Percentiles rank a stretch among this genome's conserved stretches.
Evolutionary conservation across 2,113 vertebrate species (phyloP).

Genomic region (Acanthisitta chloris): DNA sequence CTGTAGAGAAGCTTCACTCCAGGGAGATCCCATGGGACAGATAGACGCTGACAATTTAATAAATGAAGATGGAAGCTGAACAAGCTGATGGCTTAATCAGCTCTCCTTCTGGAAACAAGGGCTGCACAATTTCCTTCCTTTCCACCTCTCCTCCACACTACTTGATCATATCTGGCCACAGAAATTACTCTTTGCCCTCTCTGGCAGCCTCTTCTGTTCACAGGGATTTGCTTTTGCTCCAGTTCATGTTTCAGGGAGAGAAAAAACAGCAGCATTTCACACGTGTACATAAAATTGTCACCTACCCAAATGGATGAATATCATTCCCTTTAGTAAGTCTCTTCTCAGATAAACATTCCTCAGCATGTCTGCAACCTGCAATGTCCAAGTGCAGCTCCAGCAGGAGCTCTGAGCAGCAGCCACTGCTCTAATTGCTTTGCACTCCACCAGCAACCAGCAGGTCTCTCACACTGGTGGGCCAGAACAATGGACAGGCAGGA

Average conservation of each 20-base stretch:
- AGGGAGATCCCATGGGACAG: background rate
- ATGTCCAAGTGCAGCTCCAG: background rate
- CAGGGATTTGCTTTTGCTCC: background rate
- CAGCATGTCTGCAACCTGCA: background rate
- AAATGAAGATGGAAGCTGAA: slow-evolving; percentile 16
- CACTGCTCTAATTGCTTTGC: slow-evolving; percentile 37
- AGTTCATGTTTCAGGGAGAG: background rate
- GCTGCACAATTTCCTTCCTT: background rate
- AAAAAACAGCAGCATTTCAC: background rate
- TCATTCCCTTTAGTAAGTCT: background rate
- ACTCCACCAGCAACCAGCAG: background rate
- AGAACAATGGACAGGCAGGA: background rate
- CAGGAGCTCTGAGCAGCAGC: slow-evolving; percentile 17
- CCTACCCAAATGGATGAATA: background rate
- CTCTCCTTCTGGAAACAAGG: background rate
- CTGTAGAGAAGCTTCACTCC: background rate
- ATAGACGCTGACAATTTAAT: slow-evolving; percentile 4
- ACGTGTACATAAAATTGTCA: background rate
- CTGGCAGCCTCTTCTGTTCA: background rate
- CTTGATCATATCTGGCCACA: background rate
- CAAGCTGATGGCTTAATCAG: slow-evolving; percentile 14
- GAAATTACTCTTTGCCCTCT: background rate
- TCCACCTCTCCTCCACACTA: background rate
- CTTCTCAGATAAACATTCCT: slow-evolving; percentile 6
- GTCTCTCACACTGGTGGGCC: background rate